A percentile compares a stretch with the other conserved stretches of the same genome.
Evolutionary conservation across 2,888 invertebrate species (phyloP).

Genomic region (Lasioglossum malachurum): DNA sequence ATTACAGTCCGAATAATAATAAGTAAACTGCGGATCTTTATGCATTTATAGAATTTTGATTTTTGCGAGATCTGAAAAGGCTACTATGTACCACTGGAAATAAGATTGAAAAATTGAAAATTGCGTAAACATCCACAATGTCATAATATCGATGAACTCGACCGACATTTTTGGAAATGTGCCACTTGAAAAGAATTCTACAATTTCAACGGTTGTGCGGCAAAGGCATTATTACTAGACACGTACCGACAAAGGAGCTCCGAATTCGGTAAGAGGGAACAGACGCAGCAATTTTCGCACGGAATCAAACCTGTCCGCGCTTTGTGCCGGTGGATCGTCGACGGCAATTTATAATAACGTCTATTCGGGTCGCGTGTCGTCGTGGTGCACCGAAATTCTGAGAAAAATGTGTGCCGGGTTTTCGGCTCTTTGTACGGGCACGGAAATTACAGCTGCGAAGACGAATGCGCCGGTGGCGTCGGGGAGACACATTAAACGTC

Average conservation of each 20-base stretch:
- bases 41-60: too few species aligned
- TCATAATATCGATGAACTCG: too few species aligned
- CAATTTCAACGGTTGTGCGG: not conserved
- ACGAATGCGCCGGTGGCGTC: slow-evolving; percentile 42
- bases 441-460: slow-evolving; percentile 52
- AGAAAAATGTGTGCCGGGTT: slow-evolving; percentile 51
- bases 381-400: slow-evolving; percentile 27
- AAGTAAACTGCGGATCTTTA: too few species aligned
- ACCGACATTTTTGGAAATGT: not conserved
- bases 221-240: not conserved
- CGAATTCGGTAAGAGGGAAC: slow-evolving; percentile 10
- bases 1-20: not conserved
- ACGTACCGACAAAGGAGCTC: not conserved
- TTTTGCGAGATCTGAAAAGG: too few species aligned
- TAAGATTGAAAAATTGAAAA: too few species aligned
- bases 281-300: slow-evolving; percentile 5
- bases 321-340: slow-evolving; percentile 14
- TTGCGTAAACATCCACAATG: too few species aligned
- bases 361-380: not conserved
- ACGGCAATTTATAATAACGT: slow-evolving; percentile 46
- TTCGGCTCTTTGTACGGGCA: slow-evolving; percentile 30
- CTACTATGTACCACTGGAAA: too few species aligned
- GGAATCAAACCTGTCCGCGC: not conserved
- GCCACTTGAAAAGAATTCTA: not conserved
- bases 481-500: slow-evolving; percentile 48